Base-by-base conservation (phyloP, 2,797 vertebrate species). In the Lepilemur ruficaudatus region DNA sequence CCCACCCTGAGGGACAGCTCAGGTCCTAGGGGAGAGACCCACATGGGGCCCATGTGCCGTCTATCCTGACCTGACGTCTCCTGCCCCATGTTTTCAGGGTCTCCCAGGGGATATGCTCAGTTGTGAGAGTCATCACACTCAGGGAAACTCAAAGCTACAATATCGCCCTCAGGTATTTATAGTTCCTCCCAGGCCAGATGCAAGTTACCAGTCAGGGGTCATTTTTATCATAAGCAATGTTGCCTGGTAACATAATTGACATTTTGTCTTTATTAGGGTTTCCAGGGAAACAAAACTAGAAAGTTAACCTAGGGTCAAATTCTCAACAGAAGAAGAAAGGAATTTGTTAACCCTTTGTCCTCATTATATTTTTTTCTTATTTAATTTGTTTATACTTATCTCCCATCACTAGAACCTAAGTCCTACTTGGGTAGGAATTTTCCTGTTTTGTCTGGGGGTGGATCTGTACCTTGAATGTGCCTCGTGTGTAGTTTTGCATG, bases 181-280 rank as follows among this genome's bases (percentile, higher is more conserved):
- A 55, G 78, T 30, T 84, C 83, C 65, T 95, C 52, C 63, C 18
- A 32, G 55, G 57, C 82, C 79, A 91, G 79, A 69, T 79, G 63
- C 46, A 80, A 52, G 72, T 38, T 61, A 52, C 73, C 87, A 69
- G 30, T 61, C 48, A 65, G 41, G 28, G 83, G 20, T 88, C 88
- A 82, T 90, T 95, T 82, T 80, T 69, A 73, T 28, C 57, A 83
- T 73, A 52, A 90, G 67, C 84, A 67, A 0, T 55, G 94, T 55
- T 85, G 20, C 89, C 78, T 69, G 0, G 57, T 35, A 48, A 73
- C 85, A 61, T 85, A 69, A 84, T 28, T 78, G 69, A 81, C 76
- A 70, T 89, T 87, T 93, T 93, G 18, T 83, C 92, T 96, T 87
- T 79, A 83, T 61, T 89, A 89, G 73, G 65, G 18, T 94, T 95